These are phyloP conservation scores for Andrena marginata DNA, from an alignment of 2,888 invertebrate genomes.

Conservation along the genomic window DNA sequence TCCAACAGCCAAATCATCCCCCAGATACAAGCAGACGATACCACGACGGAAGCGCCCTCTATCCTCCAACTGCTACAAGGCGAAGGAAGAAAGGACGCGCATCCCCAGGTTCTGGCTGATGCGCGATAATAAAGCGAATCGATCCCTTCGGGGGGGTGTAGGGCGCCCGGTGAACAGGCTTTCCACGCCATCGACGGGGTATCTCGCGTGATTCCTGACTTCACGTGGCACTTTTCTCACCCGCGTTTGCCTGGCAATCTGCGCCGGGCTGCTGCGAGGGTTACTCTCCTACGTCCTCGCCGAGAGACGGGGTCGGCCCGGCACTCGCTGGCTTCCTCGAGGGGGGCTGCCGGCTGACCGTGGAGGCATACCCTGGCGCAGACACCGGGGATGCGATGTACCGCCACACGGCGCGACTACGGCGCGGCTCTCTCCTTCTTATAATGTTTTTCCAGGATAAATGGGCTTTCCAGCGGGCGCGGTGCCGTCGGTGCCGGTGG, in stretches of 20 bases:
- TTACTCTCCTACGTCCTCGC: slow-evolving; percentile 12
- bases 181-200: slow-evolving; percentile 42
- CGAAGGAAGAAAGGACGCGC: not conserved
- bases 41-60: slow-evolving; percentile 8
- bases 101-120: slow-evolving; percentile 5
- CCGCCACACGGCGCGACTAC: slow-evolving; percentile 36
- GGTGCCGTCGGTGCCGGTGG: slow-evolving; percentile 71
- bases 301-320: slow-evolving; percentile 6
- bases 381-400: slow-evolving; percentile 13
- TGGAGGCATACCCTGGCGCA: slow-evolving; percentile 4
- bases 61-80: not conserved
- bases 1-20: slow-evolving; percentile 39
- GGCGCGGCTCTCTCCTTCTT: slow-evolving; percentile 75
- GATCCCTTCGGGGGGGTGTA: slow-evolving; percentile 48
- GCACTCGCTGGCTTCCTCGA: not conserved
- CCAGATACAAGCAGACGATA: slow-evolving; percentile 28
- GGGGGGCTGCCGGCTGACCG: not conserved
- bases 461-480: slow-evolving; percentile 83
- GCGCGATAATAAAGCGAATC: slow-evolving; percentile 63
- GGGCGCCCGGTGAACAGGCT: not conserved
- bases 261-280: slow-evolving; percentile 30
- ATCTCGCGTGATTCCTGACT: slow-evolving; percentile 76
- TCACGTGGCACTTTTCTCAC: slow-evolving; percentile 77
- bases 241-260: slow-evolving; percentile 49
- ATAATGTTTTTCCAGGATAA: slow-evolving; percentile 85